Percentiles rank a stretch among this genome's conserved stretches.
These are phyloP conservation scores for Celastrina argiolus DNA, from an alignment of 2,888 invertebrate species.

Conservation along the genomic window DNA sequence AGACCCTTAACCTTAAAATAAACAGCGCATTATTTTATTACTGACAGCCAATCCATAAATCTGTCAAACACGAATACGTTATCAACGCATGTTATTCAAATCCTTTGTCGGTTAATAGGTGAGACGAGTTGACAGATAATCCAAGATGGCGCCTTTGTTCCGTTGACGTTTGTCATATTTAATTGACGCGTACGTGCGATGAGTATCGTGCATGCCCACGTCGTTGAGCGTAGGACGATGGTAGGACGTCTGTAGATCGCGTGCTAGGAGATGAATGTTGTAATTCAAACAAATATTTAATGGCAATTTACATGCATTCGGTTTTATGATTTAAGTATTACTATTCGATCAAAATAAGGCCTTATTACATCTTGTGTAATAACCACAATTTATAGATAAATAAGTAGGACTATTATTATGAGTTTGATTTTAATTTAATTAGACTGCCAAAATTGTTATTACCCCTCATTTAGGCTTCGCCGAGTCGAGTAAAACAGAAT, in stretches of 20 bases:
- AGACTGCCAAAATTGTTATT: too few relatives aligned
- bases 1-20: background rate
- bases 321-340: too few relatives aligned
- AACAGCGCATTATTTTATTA: background rate
- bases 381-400: too few relatives aligned
- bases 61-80: background rate
- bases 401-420: too few relatives aligned
- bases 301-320: too few relatives aligned
- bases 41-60: conserved; percentile 5
- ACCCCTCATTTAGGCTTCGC: too few relatives aligned
- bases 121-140: background rate
- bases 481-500: too few relatives aligned
- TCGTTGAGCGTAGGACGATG: background rate
- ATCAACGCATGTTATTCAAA: background rate
- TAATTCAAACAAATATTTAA: background rate
- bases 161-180: conserved; percentile 11
- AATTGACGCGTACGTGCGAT: conserved; percentile 10
- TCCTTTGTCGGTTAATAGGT: background rate
- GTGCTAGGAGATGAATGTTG: conserved; percentile 9
- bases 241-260: conserved; percentile 3
- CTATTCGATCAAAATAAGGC: too few relatives aligned
- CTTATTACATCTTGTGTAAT: too few relatives aligned
- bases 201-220: conserved; percentile 1
- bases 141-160: background rate
- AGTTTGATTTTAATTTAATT: too few relatives aligned